Percentiles rank a stretch among this genome's conserved stretches.
Evolutionary conservation across 2,888 invertebrate species (phyloP).

Genomic region (Drosophila gaucha): DNA sequence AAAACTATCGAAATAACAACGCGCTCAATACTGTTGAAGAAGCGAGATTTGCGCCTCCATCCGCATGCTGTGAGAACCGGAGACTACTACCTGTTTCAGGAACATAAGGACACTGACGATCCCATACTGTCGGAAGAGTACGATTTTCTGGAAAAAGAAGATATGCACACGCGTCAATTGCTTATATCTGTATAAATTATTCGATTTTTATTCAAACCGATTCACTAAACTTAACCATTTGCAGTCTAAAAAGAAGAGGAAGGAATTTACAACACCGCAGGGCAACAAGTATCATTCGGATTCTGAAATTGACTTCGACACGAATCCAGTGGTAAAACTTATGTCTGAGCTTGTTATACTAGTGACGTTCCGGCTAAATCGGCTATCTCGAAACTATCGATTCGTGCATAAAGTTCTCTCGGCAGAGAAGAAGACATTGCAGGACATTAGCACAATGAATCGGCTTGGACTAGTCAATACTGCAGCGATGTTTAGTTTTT

Average conservation of each 20-base stretch:
- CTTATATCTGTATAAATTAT: constrained; percentile 34
- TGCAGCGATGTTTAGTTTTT: constrained; percentile 63
- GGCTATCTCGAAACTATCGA: constrained; percentile 94
- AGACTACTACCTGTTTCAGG: constrained; percentile 99
- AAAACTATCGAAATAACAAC: background rate
- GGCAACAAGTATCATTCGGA: constrained; percentile 34
- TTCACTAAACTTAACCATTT: constrained; percentile 4
- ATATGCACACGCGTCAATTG: constrained; percentile 42
- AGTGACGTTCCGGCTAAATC: constrained; percentile 87
- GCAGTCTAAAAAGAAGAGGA: constrained; percentile 34
- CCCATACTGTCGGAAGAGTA: constrained; percentile 86
- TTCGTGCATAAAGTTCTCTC: constrained; percentile 94
- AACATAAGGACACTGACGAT: constrained; percentile 91
- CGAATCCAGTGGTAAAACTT: constrained; percentile 54
- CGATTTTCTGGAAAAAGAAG: constrained; percentile 80
- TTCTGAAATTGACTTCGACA: constrained; percentile 54
- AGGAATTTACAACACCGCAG: background rate
- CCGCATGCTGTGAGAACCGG: constrained; percentile 96
- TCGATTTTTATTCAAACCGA: background rate
- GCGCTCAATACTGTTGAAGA: constrained; percentile 25
- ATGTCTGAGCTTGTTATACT: constrained; percentile 46
- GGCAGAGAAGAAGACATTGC: constrained; percentile 93
- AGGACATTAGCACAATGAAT: constrained; percentile 86
- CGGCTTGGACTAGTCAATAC: constrained; percentile 65
- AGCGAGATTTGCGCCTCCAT: constrained; percentile 87